phyloP scores from a whole-genome alignment of 2,797 vertebrate genomes.

The Argentina silus region DNA sequence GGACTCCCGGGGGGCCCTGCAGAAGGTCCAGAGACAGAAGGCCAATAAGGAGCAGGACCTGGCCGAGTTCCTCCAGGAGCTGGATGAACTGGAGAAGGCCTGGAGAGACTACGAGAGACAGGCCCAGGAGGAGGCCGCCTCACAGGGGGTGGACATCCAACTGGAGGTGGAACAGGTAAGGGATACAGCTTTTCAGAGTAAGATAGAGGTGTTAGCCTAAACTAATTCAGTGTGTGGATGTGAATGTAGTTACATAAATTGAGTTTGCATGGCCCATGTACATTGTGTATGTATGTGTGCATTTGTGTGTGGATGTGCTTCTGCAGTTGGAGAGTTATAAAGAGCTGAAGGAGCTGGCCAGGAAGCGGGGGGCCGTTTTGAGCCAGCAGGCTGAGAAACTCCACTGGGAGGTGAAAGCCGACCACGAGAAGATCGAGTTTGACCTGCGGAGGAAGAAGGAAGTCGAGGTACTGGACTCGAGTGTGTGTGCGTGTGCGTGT shows the following conservation, averaged over 20 bases:
- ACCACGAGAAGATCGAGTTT: conserved; percentile 82
- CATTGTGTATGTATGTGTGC: conserved; percentile 5
- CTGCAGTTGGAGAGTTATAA: conserved; percentile 84
- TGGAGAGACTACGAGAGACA: conserved; percentile 83
- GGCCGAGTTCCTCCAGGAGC: conserved; percentile 74
- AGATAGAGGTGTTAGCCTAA: no score
- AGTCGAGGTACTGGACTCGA: conserved; percentile 78
- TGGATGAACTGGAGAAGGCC: conserved; percentile 76
- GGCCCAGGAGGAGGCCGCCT: conserved; percentile 65
- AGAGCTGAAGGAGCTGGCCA: conserved; percentile 84
- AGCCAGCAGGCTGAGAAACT: conserved; percentile 86
- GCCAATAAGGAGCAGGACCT: conserved; percentile 79
- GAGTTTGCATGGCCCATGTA: not conserved
- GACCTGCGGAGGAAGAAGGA: conserved; percentile 83
- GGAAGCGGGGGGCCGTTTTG: conserved; percentile 79
- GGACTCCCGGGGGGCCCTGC: conserved; percentile 63
- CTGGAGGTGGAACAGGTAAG: conserved; percentile 87
- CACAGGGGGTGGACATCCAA: conserved; percentile 70
- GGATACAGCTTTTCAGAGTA: no score
- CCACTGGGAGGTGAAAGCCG: conserved; percentile 83
- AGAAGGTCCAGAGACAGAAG: conserved; percentile 72
- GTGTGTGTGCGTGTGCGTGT: conserved; percentile 8
- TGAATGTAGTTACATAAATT: no score
- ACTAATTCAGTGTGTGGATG: no score
- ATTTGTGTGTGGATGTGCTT: no score